These are phyloP conservation scores for Stichodactyla helianthus DNA, from an alignment of 64 coral and sea anemone genomes.

Conservation along the genomic window DNA sequence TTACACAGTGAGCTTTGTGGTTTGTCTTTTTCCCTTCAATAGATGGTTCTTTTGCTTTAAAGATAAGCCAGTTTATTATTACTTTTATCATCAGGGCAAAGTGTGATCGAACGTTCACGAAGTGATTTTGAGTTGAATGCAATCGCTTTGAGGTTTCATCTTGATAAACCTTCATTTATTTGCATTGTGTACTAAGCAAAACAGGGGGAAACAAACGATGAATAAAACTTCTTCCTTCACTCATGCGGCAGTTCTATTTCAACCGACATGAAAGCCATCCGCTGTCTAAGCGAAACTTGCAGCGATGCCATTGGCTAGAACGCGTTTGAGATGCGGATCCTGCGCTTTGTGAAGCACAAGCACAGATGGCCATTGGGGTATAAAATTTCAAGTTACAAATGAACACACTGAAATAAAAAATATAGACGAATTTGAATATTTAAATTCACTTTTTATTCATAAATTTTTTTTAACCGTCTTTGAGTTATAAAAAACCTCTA, in stretches of 20 bases:
- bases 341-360: neutral
- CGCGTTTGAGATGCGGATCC: neutral
- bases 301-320: constrained; percentile 5
- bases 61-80: constrained; percentile 15
- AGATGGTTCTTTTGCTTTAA: constrained; percentile 9
- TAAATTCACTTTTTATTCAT: neutral
- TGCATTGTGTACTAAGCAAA: neutral
- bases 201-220: neutral
- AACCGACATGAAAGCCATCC: constrained; percentile 10
- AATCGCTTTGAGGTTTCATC: neutral
- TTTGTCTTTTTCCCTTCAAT: constrained; percentile 1
- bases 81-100: neutral
- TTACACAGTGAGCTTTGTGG: neutral
- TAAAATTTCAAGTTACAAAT: constrained; percentile 10
- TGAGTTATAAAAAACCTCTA: neutral
- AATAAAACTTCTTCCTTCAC: neutral
- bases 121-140: constrained; percentile 6
- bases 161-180: constrained; percentile 13
- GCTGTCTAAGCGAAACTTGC: neutral
- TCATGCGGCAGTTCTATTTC: neutral
- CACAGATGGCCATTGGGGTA: neutral
- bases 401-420: neutral
- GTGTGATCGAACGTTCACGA: constrained; percentile 9
- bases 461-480: neutral
- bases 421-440: neutral